Base-by-base conservation (phyloP, 2,797 vertebrate genomes). In the Loriculus beryllinus region DNA sequence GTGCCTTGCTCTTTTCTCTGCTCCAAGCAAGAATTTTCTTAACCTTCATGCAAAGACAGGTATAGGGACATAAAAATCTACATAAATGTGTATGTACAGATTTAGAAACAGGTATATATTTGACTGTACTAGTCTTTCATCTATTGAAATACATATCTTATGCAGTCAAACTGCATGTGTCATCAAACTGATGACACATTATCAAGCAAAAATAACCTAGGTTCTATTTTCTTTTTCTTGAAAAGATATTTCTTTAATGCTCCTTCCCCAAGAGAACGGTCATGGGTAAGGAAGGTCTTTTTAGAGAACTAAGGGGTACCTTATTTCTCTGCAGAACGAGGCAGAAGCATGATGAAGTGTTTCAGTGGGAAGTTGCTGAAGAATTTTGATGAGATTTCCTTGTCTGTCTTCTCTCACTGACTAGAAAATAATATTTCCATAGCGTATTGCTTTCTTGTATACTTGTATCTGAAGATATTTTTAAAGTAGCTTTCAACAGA, bases 41-140 rank as follows among this genome's bases (percentile, higher is more conserved):
- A 67, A 14, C 12, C 70, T 85, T 7, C 22, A 48, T 28, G 9
- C 25, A 33, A 40, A 37, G 14, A 48, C 17, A 9, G 21, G 51
- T 51, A 45, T 9, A 68, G 12, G 21, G 23, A 54, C 17, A 59
- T 31, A 57, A 62, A 78, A 68, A 47, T 42, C 17, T 13, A 37
- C n/a, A 31, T 33, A 25, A 23, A 39, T 15, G 7, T 57, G 2
- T 35, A 60, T 19, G 12, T 56, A 37, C 6, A 29, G 31, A 65
- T 77, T 60, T 83, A 80, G 64, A 80, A 90, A 56, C 20, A 78
- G 11, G 12, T 18, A 29, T 48, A 42, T 51, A 57, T 91, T 88
- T 81, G 31, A 33, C 31, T 65, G 5, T 16, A 43, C 21, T 40
- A 57, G 31, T 77, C 33, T 74, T 57, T 31, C 3, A 42, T 37